Conservation (phyloP, 2,113 vertebrate species). For the Thymallus thymallus region DNA sequence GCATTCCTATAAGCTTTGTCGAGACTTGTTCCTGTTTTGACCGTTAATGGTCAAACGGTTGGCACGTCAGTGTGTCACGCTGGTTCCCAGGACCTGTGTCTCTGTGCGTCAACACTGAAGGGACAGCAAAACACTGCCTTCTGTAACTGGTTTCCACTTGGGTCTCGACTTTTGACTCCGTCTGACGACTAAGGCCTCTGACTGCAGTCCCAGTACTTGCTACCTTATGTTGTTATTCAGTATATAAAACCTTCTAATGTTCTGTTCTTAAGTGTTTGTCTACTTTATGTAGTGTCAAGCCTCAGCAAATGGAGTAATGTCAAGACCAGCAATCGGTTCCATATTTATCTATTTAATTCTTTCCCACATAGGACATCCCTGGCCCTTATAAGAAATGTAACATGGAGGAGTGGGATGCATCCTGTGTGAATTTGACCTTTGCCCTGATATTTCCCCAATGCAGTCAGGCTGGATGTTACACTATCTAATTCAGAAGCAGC, state of each 20-base stretch:
- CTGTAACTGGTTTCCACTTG: conserved; percentile 8
- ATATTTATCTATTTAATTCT: conserved; percentile 3
- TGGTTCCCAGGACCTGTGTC: conserved; percentile 13
- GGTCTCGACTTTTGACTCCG: background rate
- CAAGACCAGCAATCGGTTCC: background rate
- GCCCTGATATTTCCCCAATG: conserved; percentile 30
- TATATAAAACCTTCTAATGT: background rate
- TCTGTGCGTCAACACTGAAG: background rate
- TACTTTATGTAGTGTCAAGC: background rate
- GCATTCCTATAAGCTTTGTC: conserved; percentile 24
- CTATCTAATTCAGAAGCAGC: conserved; percentile 27
- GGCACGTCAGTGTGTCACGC: background rate
- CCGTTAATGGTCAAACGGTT: conserved; percentile 51
- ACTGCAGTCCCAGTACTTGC: background rate
- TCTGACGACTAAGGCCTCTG: background rate
- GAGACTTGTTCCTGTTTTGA: conserved; percentile 33
- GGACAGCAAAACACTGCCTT: background rate
- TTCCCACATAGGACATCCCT: too few relatives aligned
- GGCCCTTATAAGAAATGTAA: too few relatives aligned
- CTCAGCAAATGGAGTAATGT: background rate
- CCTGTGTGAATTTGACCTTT: conserved; percentile 43
- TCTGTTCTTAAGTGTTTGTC: background rate
- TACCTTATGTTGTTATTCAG: too few relatives aligned
- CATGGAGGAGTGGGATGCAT: conserved; percentile 7
- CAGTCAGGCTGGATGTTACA: conserved; percentile 32